phyloP scores from a whole-genome alignment of 2,888 invertebrate species.

The Drosophila kanekoi region DNA sequence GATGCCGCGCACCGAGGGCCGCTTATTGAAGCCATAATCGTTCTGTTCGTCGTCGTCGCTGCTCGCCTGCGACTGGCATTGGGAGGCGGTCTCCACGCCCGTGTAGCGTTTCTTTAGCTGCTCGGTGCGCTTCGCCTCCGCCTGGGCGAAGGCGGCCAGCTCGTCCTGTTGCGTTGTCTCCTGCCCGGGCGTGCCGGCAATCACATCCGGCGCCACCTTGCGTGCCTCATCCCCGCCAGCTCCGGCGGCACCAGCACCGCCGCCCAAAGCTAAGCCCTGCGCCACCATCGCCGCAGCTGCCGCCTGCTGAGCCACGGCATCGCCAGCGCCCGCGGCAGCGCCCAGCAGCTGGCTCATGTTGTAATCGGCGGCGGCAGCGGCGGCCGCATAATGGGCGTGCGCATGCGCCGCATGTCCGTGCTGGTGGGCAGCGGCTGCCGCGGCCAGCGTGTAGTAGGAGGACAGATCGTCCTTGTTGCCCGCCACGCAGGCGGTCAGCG shows the following conservation, averaged over 20 bases:
- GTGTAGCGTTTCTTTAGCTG: conserved; percentile 91
- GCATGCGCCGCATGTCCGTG: conserved; percentile 63
- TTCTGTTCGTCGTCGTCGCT: conserved; percentile 92
- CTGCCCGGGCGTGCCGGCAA: conserved; percentile 88
- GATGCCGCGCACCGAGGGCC: conserved; percentile 95
- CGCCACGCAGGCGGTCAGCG: conserved; percentile 91
- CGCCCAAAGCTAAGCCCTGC: conserved; percentile 49
- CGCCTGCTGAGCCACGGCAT: conserved; percentile 60
- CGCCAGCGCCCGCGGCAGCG: conserved; percentile 52
- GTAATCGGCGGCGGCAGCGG: conserved; percentile 88
- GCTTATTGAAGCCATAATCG: conserved; percentile 94
- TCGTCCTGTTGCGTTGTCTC: conserved; percentile 89
- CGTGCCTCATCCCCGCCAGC: conserved; percentile 85
- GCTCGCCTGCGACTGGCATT: conserved; percentile 74
- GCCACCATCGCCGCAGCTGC: conserved; percentile 54
- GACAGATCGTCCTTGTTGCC: conserved; percentile 87
- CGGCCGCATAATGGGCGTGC: conserved; percentile 64
- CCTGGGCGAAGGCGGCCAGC: conserved; percentile 93
- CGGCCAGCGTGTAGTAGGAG: conserved; percentile 87
- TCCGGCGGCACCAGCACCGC: conserved; percentile 17
- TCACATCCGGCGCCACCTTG: conserved; percentile 91
- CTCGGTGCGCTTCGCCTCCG: conserved; percentile 93
- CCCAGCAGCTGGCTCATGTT: conserved; percentile 86
- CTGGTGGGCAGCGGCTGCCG: conserved; percentile 86
- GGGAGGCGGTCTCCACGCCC: conserved; percentile 85